A percentile compares a stretch with the other conserved stretches of the same genome.
phyloP scores from a whole-genome alignment of 2,113 vertebrate species.

The Megalops atlanticus region DNA sequence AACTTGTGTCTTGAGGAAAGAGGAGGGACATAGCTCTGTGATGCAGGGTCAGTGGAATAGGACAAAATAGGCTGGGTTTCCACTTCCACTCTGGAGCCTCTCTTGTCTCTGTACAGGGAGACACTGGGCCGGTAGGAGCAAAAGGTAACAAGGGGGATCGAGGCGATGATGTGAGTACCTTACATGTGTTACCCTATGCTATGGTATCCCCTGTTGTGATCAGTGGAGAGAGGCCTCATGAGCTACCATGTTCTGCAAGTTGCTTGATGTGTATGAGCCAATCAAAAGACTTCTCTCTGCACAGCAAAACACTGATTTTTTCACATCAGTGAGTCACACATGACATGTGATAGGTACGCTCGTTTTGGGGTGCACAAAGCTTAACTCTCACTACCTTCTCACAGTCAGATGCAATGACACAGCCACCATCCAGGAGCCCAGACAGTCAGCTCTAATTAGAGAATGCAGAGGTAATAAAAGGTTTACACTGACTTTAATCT shows the following conservation, averaged over 20 bases:
- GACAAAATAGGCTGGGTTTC: neutral
- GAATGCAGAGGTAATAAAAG: no score
- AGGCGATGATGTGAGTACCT: constrained; percentile 34
- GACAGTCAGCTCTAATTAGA: no score
- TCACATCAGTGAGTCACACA: no score
- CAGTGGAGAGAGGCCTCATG: neutral
- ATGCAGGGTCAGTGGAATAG: neutral
- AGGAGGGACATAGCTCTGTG: neutral
- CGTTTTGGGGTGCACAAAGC: no score
- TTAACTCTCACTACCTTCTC: no score
- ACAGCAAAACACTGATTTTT: no score
- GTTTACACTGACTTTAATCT: no score
- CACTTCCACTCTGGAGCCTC: neutral
- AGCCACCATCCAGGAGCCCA: no score
- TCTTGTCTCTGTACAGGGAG: constrained; percentile 20
- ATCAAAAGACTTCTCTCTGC: neutral
- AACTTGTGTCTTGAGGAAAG: neutral
- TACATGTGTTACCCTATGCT: neutral
- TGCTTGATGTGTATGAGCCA: neutral
- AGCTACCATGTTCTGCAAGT: neutral
- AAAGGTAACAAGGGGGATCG: constrained; percentile 26
- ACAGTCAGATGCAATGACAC: no score
- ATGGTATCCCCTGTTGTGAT: no score
- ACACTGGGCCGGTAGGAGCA: constrained; percentile 2
- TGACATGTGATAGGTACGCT: no score